phyloP scores from a whole-genome alignment of 2,797 vertebrate species.

The Phataginus tetradactyla region DNA sequence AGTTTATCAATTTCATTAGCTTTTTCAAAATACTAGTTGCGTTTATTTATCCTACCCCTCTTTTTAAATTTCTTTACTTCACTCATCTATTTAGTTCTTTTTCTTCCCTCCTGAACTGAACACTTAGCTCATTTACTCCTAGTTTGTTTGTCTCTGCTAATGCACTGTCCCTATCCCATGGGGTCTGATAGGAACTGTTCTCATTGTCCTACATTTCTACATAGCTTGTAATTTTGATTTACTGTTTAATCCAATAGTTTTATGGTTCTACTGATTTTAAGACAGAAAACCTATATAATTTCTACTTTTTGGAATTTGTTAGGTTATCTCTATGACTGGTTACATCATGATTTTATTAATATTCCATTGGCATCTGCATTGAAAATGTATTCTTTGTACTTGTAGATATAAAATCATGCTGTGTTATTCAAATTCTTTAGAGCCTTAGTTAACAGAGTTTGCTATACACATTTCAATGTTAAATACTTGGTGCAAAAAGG shows the following conservation, averaged over 20 bases:
- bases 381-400: constrained; percentile 41
- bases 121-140: background rate
- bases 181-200: background rate
- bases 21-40: background rate
- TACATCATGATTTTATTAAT: constrained; percentile 27
- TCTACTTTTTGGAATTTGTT: background rate
- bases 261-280: background rate
- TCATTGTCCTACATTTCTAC: background rate
- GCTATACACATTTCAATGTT: constrained; percentile 9
- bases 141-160: background rate
- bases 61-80: background rate
- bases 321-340: background rate
- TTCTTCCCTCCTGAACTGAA: background rate
- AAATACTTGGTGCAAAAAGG: constrained; percentile 28
- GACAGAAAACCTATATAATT: background rate
- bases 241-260: constrained; percentile 7
- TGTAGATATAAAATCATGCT: constrained; percentile 31
- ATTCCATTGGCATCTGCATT: background rate
- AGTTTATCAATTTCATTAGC: background rate
- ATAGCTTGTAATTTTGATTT: background rate
- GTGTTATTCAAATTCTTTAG: constrained; percentile 34
- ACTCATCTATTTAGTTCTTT: background rate
- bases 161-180: background rate
- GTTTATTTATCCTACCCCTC: background rate
- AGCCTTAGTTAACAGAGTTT: constrained; percentile 47